Evolutionary conservation across 2,888 invertebrate genomes (phyloP).

Genomic region (Onchidella celtica): DNA sequence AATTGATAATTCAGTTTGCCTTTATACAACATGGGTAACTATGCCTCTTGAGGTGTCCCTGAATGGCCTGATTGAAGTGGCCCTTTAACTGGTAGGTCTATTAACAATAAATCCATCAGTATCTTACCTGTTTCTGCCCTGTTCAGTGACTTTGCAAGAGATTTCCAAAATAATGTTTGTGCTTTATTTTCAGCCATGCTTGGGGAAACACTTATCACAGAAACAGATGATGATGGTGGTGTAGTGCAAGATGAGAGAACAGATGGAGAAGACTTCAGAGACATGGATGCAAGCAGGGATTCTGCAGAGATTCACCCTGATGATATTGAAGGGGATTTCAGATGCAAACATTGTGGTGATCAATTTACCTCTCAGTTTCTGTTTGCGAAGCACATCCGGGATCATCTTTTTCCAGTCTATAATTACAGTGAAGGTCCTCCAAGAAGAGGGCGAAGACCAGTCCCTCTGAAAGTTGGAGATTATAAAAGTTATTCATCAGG

Average conservation of each 20-base stretch:
- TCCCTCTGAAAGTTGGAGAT: slow-evolving; percentile 35
- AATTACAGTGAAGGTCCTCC: slow-evolving; percentile 46
- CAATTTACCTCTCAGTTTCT: slow-evolving; percentile 59
- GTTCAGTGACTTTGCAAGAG: no score
- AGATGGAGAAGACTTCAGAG: slow-evolving; percentile 27
- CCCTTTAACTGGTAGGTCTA: no score
- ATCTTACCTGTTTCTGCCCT: no score
- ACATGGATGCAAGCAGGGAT: slow-evolving; percentile 31
- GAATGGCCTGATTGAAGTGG: no score
- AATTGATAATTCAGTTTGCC: no score
- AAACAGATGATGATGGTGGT: slow-evolving; percentile 1
- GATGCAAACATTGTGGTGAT: slow-evolving; percentile 64
- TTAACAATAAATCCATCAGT: no score
- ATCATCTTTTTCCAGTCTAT: slow-evolving; percentile 58
- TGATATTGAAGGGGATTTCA: slow-evolving; percentile 49
- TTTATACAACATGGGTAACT: no score
- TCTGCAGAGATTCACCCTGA: slow-evolving; percentile 40
- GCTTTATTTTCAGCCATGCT: slow-evolving; percentile 57
- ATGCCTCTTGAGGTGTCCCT: no score
- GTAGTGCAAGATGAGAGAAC: slow-evolving; percentile 12
- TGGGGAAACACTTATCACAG: slow-evolving; percentile 51
- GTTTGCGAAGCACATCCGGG: slow-evolving; percentile 65
- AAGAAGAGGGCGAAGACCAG: slow-evolving; percentile 45
- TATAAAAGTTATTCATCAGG: slow-evolving; percentile 4
- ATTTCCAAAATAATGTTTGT: no score